These are phyloP conservation scores for Thymelicus sylvestris DNA, from an alignment of 2,888 invertebrate species.

Conservation along the genomic window DNA sequence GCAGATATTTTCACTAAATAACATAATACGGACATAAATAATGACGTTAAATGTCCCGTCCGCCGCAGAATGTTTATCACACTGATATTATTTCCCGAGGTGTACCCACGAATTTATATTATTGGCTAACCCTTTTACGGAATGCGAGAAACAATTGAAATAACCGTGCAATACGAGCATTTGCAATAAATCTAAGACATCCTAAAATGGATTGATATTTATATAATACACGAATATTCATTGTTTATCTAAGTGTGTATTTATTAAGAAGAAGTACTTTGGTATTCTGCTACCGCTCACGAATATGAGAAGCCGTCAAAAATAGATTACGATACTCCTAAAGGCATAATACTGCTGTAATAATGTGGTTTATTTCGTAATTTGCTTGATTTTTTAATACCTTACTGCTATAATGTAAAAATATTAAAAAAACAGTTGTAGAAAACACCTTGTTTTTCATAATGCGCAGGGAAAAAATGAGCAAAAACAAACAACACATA, in stretches of 20 bases:
- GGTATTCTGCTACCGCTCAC: not conserved
- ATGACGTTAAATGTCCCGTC: conserved; percentile 48
- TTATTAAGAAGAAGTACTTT: not conserved
- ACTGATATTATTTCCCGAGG: conserved; percentile 40
- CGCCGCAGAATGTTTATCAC: conserved; percentile 47
- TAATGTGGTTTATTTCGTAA: no score
- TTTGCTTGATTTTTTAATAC: no score
- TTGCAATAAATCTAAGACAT: conserved; percentile 29
- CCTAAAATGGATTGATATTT: conserved; percentile 30
- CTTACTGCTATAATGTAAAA: no score
- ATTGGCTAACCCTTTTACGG: conserved; percentile 44
- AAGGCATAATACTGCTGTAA: no score
- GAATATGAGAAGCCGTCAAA: not conserved
- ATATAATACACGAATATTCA: conserved; percentile 19
- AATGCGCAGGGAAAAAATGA: no score
- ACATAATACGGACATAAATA: conserved; percentile 54
- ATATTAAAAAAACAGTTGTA: no score
- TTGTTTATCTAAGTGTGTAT: not conserved
- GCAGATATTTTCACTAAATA: conserved; percentile 52
- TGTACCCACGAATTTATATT: conserved; percentile 39
- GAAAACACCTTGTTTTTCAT: no score
- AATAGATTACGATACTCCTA: not conserved
- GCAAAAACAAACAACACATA: no score
- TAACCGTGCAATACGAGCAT: conserved; percentile 39
- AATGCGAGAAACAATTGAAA: conserved; percentile 37